Evolutionary conservation across 64 coral and sea anemone genomes (phyloP), one percentile per base, ranked within the genome.

Genomic region (Exaiptasia diaphana): DNA sequence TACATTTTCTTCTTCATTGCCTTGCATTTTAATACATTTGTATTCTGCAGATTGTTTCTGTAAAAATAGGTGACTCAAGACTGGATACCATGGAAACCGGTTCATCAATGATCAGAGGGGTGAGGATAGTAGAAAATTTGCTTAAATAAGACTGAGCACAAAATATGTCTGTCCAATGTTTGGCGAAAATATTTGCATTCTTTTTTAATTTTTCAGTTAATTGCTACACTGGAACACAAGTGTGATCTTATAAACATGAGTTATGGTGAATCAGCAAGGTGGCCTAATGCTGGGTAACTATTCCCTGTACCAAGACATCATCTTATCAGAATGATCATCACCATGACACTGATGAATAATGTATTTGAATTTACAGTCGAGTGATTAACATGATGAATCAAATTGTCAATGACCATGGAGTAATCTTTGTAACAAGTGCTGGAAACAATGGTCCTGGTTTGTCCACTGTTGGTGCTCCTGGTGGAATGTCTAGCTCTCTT

Each of bases 191-290:
- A n/a, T n/a, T n/a, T n/a, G n/a, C n/a, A n/a, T n/a, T n/a, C n/a
- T n/a, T n/a, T n/a, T n/a, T n/a, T n/a, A n/a, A n/a, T n/a, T n/a
- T n/a, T n/a, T n/a, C n/a, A 97, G 94, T 32, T 97, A 50, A 92
- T 97, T 62, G 94, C 79, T 28, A 78, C 90, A n/a, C 84, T 77
- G 44, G 56, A 81, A 41, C 83, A 92, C 35, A 97, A 92, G 69
- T 97, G 94, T 76, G 94, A 97, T 53, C 38, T 97, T 4, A 91
- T 97, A 3, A 97, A 97, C 60, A 97, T 97, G 94, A 97, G 94
- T 50, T 97, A 97, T 67, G 94, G 94, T 22, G 94, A 97, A 78
- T 89, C 94, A 28, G 86, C 89, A 41, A 90, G 92, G 7, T 97
- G 94, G 94, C 90, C 93, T 5, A 91, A 97, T 78, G 80, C 79